Conservation (phyloP, 2,113 vertebrate genomes). For the Eptesicus fuscus region DNA sequence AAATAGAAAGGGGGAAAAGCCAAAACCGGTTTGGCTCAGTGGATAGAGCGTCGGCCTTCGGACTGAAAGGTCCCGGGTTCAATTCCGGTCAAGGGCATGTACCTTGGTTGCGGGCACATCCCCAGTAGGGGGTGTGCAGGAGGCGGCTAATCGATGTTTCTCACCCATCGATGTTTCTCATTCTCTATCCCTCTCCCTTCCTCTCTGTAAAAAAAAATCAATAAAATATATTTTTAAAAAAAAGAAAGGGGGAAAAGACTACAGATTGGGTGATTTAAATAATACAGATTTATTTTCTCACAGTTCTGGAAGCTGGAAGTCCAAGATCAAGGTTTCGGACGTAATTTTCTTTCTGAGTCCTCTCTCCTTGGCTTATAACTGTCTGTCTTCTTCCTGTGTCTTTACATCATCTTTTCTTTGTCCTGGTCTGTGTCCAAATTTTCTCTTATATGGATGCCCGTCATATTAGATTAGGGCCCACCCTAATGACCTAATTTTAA, state of each 20-base stretch:
- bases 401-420: neutral
- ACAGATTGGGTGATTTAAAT: neutral
- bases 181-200: too few species aligned
- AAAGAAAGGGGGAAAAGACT: neutral
- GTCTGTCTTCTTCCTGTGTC: neutral
- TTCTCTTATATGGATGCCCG: neutral
- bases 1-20: neutral
- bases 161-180: too few species aligned
- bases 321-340: neutral
- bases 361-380: neutral
- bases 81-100: too few species aligned
- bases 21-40: too few species aligned
- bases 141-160: too few species aligned
- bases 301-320: neutral
- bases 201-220: too few species aligned
- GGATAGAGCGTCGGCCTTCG: too few species aligned
- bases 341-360: neutral
- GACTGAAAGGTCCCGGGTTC: too few species aligned
- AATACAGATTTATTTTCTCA: constrained; percentile 11
- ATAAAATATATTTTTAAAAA: too few species aligned
- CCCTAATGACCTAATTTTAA: constrained; percentile 11
- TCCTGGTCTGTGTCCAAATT: neutral
- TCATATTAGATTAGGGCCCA: neutral
- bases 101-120: too few species aligned
- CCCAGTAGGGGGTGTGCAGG: too few species aligned